Evolutionary conservation across 2,113 vertebrate species (phyloP).

Genomic region (Phyllostomus discolor): DNA sequence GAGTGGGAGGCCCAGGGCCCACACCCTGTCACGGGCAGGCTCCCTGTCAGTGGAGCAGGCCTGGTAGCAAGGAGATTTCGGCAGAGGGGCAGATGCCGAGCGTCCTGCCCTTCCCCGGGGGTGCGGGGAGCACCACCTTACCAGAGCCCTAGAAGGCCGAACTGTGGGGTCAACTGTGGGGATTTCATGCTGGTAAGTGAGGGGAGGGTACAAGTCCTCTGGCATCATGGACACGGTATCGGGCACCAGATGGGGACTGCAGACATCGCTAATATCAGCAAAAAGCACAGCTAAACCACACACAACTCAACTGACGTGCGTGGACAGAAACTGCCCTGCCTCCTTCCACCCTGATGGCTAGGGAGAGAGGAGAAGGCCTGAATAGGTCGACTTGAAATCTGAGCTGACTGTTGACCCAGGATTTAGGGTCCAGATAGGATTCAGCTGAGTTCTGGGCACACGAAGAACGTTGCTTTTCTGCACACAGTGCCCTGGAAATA

Average conservation of each 20-base stretch:
- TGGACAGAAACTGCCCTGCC: not conserved
- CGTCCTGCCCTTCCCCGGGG: not conserved
- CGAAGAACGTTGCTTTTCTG: not conserved
- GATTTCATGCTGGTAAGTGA: accelerated
- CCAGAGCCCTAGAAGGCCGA: not conserved
- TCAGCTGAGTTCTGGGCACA: not conserved
- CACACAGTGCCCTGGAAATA: not conserved
- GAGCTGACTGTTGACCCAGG: not conserved
- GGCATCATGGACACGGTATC: accelerated
- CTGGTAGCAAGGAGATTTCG: not conserved
- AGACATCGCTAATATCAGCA: accelerated
- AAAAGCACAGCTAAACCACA: not conserved
- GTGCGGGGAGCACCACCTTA: not conserved
- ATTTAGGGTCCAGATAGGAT: not conserved
- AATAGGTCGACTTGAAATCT: not conserved
- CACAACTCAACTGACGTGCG: not conserved
- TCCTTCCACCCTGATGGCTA: not conserved
- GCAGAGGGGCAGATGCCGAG: not conserved
- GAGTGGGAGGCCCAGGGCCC: not conserved
- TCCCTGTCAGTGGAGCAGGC: too few relatives aligned
- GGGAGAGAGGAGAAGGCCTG: not conserved
- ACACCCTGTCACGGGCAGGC: not conserved
- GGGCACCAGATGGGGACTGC: not conserved
- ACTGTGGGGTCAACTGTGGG: not conserved
- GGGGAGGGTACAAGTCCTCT: not conserved